A percentile compares a stretch with the other conserved stretches of the same genome.
Evolutionary conservation across 2,888 invertebrate genomes (phyloP).

Genomic region (Caenorhabditis panamensis): DNA sequence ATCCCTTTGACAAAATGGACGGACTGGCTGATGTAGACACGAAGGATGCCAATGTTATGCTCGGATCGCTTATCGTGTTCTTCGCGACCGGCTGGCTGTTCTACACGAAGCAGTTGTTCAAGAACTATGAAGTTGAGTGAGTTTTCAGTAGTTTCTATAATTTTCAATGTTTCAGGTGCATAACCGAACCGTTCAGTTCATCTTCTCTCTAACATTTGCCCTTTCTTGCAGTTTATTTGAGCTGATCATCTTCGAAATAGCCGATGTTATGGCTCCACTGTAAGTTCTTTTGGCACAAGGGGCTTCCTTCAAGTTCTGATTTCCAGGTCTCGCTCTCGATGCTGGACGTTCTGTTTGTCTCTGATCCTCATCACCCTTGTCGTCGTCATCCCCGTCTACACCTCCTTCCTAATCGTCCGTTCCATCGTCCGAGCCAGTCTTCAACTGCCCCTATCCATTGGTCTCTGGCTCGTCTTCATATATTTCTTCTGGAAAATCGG

Average conservation of each 20-base stretch:
- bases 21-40: conserved; percentile 41
- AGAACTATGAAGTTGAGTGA: conserved; percentile 69
- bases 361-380: conserved; percentile 94
- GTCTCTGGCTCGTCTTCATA: conserved; percentile 92
- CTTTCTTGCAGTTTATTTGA: conserved; percentile 99
- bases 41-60: conserved; percentile 60
- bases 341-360: conserved; percentile 95
- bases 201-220: conserved; percentile 96
- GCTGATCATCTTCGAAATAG: conserved; percentile 98
- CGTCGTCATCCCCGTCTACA: conserved; percentile 95
- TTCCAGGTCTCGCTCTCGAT: conserved; percentile 91
- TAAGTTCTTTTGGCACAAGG: conserved; percentile 81
- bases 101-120: conserved; percentile 89
- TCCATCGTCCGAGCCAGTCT: conserved; percentile 81
- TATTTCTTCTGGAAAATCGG: conserved; percentile 99
- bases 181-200: conserved; percentile 88
- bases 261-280: conserved; percentile 93
- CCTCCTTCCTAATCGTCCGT: conserved; percentile 84
- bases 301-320: background rate
- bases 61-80: conserved; percentile 84
- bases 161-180: conserved; percentile 82
- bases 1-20: conserved; percentile 26
- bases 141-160: background rate
- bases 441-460: conserved; percentile 88
- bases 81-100: conserved; percentile 98